A percentile compares a stretch with the other conserved stretches of the same genome.
phyloP scores from a whole-genome alignment of 2,888 invertebrate genomes.

The Graphium colonna region DNA sequence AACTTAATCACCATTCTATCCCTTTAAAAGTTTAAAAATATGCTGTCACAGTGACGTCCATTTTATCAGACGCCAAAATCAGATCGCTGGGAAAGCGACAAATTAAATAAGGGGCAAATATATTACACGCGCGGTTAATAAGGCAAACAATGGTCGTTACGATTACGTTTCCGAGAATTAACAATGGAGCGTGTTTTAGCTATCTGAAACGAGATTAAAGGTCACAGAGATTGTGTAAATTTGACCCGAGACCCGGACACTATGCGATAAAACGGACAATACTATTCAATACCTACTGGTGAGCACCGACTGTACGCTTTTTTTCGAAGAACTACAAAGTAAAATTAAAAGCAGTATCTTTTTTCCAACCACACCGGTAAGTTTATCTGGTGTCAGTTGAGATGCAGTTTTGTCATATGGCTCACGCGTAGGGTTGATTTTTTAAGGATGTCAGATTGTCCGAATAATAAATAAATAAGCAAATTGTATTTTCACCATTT shows the following conservation, averaged over 20 bases:
- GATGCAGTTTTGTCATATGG: not conserved
- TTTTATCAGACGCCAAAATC: not conserved
- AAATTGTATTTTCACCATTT: not conserved
- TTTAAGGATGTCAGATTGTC: not conserved
- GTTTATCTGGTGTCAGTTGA: not conserved
- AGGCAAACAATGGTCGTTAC: constrained; percentile 45
- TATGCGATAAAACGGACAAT: constrained; percentile 44
- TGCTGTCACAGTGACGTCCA: no score
- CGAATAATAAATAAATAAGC: not conserved
- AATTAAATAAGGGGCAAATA: not conserved
- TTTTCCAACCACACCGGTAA: not conserved
- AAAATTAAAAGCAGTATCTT: not conserved
- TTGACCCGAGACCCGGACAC: constrained; percentile 71
- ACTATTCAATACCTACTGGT: constrained; percentile 46
- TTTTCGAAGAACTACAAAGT: not conserved
- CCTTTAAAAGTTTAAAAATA: no score
- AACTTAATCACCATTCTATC: no score
- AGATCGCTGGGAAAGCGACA: not conserved
- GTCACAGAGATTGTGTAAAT: constrained; percentile 69
- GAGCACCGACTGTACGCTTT: constrained; percentile 21
- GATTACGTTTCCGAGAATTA: constrained; percentile 60
- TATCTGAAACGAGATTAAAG: constrained; percentile 72
- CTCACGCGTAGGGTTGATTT: not conserved
- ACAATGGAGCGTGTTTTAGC: constrained; percentile 63
- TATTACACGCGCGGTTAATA: constrained; percentile 27